Base-by-base conservation (phyloP, 2,797 vertebrate species). In the Clarias platycephalus region DNA sequence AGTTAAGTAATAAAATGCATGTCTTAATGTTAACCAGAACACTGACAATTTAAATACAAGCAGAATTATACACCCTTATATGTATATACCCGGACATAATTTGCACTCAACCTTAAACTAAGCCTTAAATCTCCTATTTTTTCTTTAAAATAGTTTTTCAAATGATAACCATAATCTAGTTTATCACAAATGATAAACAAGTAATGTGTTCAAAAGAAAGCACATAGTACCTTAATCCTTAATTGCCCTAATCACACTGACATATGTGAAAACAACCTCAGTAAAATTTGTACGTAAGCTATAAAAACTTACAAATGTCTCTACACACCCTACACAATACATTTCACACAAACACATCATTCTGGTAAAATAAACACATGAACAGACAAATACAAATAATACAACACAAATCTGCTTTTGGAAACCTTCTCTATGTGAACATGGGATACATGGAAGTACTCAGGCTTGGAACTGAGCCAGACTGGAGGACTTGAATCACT, bases 401-500 rank as follows among this genome's bases (percentile, higher is more conserved):
- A 10, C n/a, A 60, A 78, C 40, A 3, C 6, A 60, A n/a, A 26
- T 5, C 55, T 28, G 22, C 44, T 77, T 60, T 63, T 40, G 60
- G 7, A 63, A 53, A 20, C 40, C 78, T 63, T 66, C 62, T 53
- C 4, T 40, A 22, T 71, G 37, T 40, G 53, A 70, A 60, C 53
- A 78, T 62, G n/a, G 68, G 24, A 71, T 63, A 5, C 66, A 71
- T 34, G 55, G 75, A 49, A 77, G 55, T 34, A 24, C 58, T 34
- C 75, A 74, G 76, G 62, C 49, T 83, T 86, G 85, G 82, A 86
- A 66, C 37, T 57, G 81, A 66, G 86, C 84, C 78, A 85, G 76
- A 49, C 70, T 63, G 66, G 68, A 84, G 55, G 55, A 76, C 71
- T 75, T 78, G 84, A 84, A 75, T 83, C 81, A 88, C 72, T 72